Evolutionary conservation across 1,140 invertebrate genomes (phyloP).

Genomic region (Acromyrmex heyeri): DNA sequence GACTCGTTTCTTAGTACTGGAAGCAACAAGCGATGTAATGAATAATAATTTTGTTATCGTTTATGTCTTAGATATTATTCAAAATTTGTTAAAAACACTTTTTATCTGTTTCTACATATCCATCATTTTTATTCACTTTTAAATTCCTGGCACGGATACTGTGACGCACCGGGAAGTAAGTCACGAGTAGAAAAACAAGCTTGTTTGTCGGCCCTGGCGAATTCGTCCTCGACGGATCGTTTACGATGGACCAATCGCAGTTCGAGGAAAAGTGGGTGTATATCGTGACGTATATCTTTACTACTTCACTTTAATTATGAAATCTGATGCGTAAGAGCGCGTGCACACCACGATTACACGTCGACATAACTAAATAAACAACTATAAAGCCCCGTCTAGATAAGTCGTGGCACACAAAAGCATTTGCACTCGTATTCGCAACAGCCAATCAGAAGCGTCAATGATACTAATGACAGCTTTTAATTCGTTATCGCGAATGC

Average conservation of each 20-base stretch:
- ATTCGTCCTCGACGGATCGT: not conserved
- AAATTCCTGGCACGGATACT: not conserved
- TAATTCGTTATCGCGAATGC: no score
- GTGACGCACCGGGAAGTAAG: conserved; percentile 10
- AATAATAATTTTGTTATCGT: conserved; percentile 18
- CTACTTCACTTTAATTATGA: conserved; percentile 44
- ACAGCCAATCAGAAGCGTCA: no score
- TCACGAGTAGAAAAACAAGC: conserved; percentile 36
- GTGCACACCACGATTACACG: not conserved
- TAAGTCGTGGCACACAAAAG: no score
- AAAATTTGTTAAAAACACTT: not conserved
- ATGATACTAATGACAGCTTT: no score
- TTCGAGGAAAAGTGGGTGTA: conserved; percentile 31
- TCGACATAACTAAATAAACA: not conserved
- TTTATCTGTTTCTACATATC: not conserved
- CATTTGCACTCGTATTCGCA: no score
- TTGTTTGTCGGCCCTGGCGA: conserved; percentile 40
- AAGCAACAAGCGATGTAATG: not conserved
- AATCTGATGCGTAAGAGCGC: conserved; percentile 25
- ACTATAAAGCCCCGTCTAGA: not conserved
- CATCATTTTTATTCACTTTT: not conserved
- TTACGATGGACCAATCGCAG: conserved; percentile 29
- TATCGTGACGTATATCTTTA: conserved; percentile 23
- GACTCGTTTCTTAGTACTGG: not conserved
- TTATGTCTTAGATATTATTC: not conserved